A percentile compares a stretch with the other conserved stretches of the same genome.
Conservation (phyloP, 92 coral and sea anemone species). For the Zoanthus sociatus region DNA sequence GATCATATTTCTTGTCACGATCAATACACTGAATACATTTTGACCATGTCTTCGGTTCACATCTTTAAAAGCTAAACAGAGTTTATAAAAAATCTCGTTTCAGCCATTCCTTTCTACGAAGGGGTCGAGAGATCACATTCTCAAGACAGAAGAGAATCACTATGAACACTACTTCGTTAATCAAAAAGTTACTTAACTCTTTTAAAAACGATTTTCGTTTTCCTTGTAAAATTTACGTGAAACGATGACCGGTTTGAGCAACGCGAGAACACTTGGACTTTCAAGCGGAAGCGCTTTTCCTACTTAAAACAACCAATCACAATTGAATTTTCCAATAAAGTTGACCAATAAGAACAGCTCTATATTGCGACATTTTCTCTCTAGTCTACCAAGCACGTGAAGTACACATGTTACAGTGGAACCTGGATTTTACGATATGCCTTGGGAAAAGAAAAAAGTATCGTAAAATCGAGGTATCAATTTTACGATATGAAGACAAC, state of each 20-base stretch:
- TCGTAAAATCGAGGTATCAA: too few species aligned
- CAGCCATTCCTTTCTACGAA: background rate
- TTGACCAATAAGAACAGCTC: constrained; percentile 1
- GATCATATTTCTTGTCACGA: background rate
- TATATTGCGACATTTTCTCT: background rate
- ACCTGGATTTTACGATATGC: too few species aligned
- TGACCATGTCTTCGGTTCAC: background rate
- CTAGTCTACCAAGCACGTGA: constrained; percentile 28
- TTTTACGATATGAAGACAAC: too few species aligned
- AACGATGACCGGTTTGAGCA: background rate
- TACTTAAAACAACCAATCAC: background rate
- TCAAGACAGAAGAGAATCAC: background rate
- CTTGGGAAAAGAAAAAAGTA: background rate
- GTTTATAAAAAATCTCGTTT: background rate
- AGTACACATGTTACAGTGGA: constrained; percentile 2
- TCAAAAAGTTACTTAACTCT: background rate
- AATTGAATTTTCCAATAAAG: background rate
- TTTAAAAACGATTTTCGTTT: too few species aligned
- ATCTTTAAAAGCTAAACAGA: background rate
- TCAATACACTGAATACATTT: background rate
- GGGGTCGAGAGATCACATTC: background rate
- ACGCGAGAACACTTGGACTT: constrained; percentile 5
- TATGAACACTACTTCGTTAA: background rate
- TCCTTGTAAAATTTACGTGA: too few species aligned
- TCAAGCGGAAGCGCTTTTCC: background rate